Conservation (phyloP, 1,140 invertebrate species). For the Drosophila leontia region DNA sequence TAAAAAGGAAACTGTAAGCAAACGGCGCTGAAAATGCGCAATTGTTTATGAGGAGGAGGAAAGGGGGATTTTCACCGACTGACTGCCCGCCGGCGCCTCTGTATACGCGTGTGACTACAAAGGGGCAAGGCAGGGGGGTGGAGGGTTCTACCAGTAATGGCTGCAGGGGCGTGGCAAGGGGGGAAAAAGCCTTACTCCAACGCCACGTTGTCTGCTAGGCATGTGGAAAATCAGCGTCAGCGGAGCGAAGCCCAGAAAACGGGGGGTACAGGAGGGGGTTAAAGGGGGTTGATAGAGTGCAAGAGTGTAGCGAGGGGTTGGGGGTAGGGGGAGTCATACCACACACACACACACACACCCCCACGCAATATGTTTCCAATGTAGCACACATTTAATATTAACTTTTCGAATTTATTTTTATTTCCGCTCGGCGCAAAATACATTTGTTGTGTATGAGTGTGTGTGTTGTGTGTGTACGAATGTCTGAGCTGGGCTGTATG, state of each 20-base stretch:
- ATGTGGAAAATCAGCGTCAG: slow-evolving; percentile 78
- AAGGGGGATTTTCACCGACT: slow-evolving; percentile 1
- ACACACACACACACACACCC: neutral
- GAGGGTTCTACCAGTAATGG: slow-evolving; percentile 8
- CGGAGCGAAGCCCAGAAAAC: slow-evolving; percentile 44
- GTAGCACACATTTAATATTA: slow-evolving; percentile 83
- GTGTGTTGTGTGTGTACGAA: slow-evolving; percentile 18
- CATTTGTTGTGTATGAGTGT: slow-evolving; percentile 18
- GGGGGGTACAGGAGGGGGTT: neutral
- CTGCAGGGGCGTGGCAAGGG: slow-evolving; percentile 13
- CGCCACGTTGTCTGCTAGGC: slow-evolving; percentile 67
- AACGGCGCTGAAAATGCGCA: slow-evolving; percentile 80
- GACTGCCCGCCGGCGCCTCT: slow-evolving; percentile 45
- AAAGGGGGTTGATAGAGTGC: neutral
- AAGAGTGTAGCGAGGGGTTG: no score
- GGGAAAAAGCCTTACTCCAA: neutral
- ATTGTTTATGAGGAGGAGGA: slow-evolving; percentile 67
- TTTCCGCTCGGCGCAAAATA: slow-evolving; percentile 75
- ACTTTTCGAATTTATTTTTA: slow-evolving; percentile 84
- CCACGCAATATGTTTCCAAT: slow-evolving; percentile 76
- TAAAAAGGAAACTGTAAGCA: slow-evolving; percentile 74
- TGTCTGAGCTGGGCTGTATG: slow-evolving; percentile 20
- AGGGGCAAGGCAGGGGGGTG: neutral
- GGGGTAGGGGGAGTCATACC: neutral
- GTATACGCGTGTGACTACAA: slow-evolving; percentile 17